Evolutionary conservation across 2,888 invertebrate species (phyloP).

Genomic region (Ditula angustiorana): DNA sequence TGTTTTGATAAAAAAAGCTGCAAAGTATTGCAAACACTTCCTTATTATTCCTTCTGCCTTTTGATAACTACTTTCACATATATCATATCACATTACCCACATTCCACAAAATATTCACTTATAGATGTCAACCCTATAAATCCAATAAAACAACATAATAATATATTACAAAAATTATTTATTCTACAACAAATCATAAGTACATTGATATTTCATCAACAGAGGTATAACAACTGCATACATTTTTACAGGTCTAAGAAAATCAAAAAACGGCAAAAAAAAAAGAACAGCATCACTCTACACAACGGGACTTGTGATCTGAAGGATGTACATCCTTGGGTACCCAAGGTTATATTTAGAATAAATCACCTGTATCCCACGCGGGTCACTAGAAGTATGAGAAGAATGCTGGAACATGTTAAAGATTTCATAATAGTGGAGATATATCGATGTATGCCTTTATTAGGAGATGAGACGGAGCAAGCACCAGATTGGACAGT

Average conservation of each 20-base stretch:
- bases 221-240: slow-evolving; percentile 28
- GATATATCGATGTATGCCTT: slow-evolving; percentile 73
- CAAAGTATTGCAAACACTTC: no score
- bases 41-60: no score
- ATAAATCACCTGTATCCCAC: slow-evolving; percentile 41
- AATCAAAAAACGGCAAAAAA: slow-evolving; percentile 32
- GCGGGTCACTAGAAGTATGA: slow-evolving; percentile 60
- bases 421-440: slow-evolving; percentile 64
- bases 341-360: slow-evolving; percentile 47
- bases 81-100: no score
- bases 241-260: slow-evolving; percentile 27
- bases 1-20: no score
- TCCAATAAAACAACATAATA: neutral
- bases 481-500: slow-evolving; percentile 68
- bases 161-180: slow-evolving; percentile 54
- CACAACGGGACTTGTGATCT: slow-evolving; percentile 48
- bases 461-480: slow-evolving; percentile 67
- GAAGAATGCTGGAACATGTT: slow-evolving; percentile 49
- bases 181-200: slow-evolving; percentile 70
- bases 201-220: slow-evolving; percentile 57
- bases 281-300: neutral
- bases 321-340: no score
- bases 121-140: no score
- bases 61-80: no score
- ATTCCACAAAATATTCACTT: no score